Percentiles rank a stretch among this genome's conserved stretches.
Evolutionary conservation across 2,888 invertebrate genomes (phyloP).

Genomic region (Theretra japonica): DNA sequence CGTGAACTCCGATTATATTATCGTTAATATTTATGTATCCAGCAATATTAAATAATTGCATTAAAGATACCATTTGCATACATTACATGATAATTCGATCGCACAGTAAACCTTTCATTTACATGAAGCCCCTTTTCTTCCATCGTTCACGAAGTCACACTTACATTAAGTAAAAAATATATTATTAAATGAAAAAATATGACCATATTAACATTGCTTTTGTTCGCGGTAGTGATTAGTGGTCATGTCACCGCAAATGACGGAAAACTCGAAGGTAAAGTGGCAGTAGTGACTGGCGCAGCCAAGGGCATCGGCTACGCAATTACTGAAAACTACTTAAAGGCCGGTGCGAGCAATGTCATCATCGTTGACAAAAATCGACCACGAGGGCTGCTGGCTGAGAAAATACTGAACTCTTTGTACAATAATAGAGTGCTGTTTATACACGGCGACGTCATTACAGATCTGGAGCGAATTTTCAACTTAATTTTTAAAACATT

Average conservation of each 20-base stretch:
- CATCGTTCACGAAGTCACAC: too few species aligned
- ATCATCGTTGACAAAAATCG: conserved; percentile 47
- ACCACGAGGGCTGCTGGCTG: conserved; percentile 57
- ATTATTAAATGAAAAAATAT: conserved; percentile 34
- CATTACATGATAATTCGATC: too few species aligned
- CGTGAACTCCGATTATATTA: too few species aligned
- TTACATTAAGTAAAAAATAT: too few species aligned
- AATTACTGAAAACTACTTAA: conserved; percentile 68
- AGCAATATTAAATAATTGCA: too few species aligned
- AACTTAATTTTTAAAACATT: conserved; percentile 51
- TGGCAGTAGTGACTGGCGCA: conserved; percentile 68
- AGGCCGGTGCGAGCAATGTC: conserved; percentile 55
- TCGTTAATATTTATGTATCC: too few species aligned
- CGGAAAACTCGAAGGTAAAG: neutral
- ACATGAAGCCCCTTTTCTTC: too few species aligned
- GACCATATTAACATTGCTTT: neutral
- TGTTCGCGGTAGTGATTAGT: neutral
- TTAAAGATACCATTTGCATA: too few species aligned
- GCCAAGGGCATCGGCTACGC: conserved; percentile 77
- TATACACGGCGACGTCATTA: conserved; percentile 76
- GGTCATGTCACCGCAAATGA: neutral
- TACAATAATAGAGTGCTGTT: conserved; percentile 75
- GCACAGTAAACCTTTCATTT: too few species aligned
- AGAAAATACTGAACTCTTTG: conserved; percentile 61
- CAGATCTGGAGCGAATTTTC: conserved; percentile 66